Percentiles rank a stretch among this genome's conserved stretches.
Evolutionary conservation across 2,113 vertebrate species (phyloP).

Genomic region (Oncorhynchus gorbuscha): DNA sequence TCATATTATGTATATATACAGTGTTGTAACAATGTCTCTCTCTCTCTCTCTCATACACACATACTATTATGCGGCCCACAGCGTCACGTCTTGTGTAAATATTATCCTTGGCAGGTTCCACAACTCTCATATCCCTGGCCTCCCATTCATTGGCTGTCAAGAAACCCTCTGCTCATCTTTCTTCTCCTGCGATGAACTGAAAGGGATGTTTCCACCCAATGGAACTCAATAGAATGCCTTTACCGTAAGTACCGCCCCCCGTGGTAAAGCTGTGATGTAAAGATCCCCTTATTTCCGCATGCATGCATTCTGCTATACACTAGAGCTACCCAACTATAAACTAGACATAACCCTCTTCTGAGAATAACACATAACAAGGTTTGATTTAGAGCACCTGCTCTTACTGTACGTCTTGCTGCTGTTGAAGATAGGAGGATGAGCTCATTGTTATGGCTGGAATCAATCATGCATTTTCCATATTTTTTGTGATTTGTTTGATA

Average conservation of each 20-base stretch:
- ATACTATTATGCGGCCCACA: conserved; percentile 45
- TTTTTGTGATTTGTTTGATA: too few relatives aligned
- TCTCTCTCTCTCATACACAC: not conserved
- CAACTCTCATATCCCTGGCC: conserved; percentile 36
- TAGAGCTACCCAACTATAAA: not conserved
- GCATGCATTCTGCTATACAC: not conserved
- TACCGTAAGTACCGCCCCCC: not conserved
- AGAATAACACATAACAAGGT: too few relatives aligned
- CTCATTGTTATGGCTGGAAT: too few relatives aligned
- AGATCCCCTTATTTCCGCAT: not conserved
- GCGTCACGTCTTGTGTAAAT: conserved; percentile 63
- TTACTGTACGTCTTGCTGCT: too few relatives aligned
- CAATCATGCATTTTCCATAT: too few relatives aligned
- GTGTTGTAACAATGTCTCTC: not conserved
- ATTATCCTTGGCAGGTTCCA: conserved; percentile 61
- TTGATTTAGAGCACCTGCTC: too few relatives aligned
- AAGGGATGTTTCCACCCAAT: not conserved
- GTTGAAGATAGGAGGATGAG: too few relatives aligned
- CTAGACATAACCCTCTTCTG: too few relatives aligned
- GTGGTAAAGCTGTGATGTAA: not conserved
- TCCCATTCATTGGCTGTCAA: conserved; percentile 46
- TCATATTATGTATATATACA: too few relatives aligned
- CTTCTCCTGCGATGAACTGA: conserved; percentile 1
- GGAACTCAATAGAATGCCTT: not conserved
- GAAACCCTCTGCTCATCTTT: conserved; percentile 12